These are phyloP conservation scores for Drosophila elegans DNA, from an alignment of 1,140 invertebrate genomes.

Conservation along the genomic window DNA sequence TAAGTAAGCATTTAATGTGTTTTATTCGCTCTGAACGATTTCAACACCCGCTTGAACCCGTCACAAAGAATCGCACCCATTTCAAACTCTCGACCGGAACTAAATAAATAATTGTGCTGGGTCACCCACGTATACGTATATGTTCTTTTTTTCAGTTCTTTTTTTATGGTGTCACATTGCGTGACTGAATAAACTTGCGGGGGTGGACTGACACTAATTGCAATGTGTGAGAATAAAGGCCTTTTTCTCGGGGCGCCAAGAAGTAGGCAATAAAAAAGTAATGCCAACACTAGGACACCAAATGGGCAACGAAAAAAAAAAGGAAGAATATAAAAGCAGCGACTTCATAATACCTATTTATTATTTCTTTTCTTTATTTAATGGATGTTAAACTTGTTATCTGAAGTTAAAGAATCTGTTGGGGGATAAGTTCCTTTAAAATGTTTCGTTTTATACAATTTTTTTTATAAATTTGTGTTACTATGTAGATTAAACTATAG, in stretches of 20 bases:
- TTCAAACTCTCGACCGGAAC: slow-evolving; percentile 59
- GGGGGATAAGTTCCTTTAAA: no score
- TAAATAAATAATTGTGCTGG: slow-evolving; percentile 78
- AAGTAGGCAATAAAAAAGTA: slow-evolving; percentile 61
- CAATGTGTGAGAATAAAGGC: slow-evolving; percentile 66
- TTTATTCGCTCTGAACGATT: slow-evolving; percentile 67
- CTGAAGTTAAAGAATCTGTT: no score
- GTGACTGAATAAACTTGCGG: slow-evolving; percentile 45
- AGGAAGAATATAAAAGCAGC: not conserved
- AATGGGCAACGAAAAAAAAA: slow-evolving; percentile 6
- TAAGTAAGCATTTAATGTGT: slow-evolving; percentile 84
- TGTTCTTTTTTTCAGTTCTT: not conserved
- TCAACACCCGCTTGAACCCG: slow-evolving; percentile 54
- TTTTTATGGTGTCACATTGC: slow-evolving; percentile 57
- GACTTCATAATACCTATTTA: not conserved
- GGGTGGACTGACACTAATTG: slow-evolving; percentile 70
- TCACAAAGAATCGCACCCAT: slow-evolving; percentile 34
- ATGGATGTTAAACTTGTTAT: no score
- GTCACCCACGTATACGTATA: not conserved
- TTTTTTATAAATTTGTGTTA: no score
- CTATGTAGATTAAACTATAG: no score
- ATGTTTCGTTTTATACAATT: no score
- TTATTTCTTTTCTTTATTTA: no score
- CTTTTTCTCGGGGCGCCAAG: slow-evolving; percentile 33
- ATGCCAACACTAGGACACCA: slow-evolving; percentile 4